Evolutionary conservation across 2,888 invertebrate genomes (phyloP), one percentile per base, ranked within the genome.

Genomic region (Bedellia somnulentella): DNA sequence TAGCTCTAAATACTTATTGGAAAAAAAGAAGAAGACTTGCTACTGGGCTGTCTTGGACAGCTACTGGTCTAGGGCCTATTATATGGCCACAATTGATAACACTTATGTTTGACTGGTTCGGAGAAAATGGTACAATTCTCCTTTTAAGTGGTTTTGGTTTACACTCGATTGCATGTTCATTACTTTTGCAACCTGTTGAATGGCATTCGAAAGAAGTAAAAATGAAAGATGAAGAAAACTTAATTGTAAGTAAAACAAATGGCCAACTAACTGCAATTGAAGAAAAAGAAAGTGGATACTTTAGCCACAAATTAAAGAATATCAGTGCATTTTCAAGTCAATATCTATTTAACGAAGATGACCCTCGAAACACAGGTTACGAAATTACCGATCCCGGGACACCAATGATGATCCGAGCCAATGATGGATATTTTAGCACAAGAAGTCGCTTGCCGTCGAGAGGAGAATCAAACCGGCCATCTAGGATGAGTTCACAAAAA

Each of bases 1-100:
- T 87, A 37, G 87, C 87, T 2, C 57, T 87, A 34, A 87, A 87
- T 46, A 86, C 86, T 3, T 88, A 84, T 52, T 88, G 87, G 68
- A 83, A 82, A 49, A 73, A 81, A 30, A 80, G 81, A 50, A 75
- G 87, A 52, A 75, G 86, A 47, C 62, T 85, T 23, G 88, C 87
- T 1, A 85, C 86, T 1, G 85, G 87, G 1, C 62, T 85, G 31
- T 83, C 84, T 39, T 86, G 86, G 79, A 84, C 85, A 1, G 80
- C 82, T 1, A 86, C 86, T 2, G 87, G 85, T 0, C 49, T 87
- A 15, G 87, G 87, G 0, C 86, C 87, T 2, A 85, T 87, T 23
- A 45, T 86, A 29, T 82, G 86, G 78, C 87, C 88, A 2, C 80
- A 85, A 43, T 64, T 87, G 13, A 84, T 87, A 30, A 86, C 84